Percentiles rank a stretch among this genome's conserved stretches.
Conservation (phyloP, 2,113 vertebrate species). For the Phocoena sinus region DNA sequence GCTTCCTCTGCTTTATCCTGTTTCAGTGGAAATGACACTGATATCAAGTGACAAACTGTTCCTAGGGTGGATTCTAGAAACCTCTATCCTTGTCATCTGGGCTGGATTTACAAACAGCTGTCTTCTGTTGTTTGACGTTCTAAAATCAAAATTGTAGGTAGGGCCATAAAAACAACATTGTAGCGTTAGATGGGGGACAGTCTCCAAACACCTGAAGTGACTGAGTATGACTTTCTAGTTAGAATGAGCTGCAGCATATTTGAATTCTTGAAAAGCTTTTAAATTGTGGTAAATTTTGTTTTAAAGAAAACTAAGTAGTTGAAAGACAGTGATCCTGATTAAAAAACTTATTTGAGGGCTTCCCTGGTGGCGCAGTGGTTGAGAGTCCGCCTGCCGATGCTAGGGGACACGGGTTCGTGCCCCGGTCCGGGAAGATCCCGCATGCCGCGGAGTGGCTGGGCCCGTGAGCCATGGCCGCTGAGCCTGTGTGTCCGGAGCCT, state of each 20-base stretch:
- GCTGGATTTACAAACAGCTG: constrained; percentile 48
- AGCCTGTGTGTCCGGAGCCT: no score
- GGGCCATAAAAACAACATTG: constrained; percentile 6
- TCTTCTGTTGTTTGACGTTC: constrained; percentile 37
- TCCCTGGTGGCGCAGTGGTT: no score
- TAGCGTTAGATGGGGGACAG: background rate
- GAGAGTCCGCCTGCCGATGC: no score
- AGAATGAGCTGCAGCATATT: constrained; percentile 7
- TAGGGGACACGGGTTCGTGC: no score
- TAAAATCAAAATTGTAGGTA: constrained; percentile 45
- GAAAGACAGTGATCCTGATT: background rate
- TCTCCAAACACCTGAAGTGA: background rate
- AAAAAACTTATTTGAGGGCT: background rate
- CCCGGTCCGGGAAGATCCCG: no score
- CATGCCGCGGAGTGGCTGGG: no score
- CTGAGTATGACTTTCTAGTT: background rate
- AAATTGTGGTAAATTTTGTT: background rate
- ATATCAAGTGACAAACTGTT: constrained; percentile 44
- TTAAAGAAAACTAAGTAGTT: background rate
- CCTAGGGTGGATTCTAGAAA: constrained; percentile 45
- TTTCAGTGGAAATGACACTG: constrained; percentile 60
- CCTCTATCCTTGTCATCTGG: constrained; percentile 40
- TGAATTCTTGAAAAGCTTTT: background rate
- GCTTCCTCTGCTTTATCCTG: constrained; percentile 54
- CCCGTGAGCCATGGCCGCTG: no score